Base-by-base conservation (phyloP, 2,888 invertebrate species). In the Calameuta filiformis region DNA sequence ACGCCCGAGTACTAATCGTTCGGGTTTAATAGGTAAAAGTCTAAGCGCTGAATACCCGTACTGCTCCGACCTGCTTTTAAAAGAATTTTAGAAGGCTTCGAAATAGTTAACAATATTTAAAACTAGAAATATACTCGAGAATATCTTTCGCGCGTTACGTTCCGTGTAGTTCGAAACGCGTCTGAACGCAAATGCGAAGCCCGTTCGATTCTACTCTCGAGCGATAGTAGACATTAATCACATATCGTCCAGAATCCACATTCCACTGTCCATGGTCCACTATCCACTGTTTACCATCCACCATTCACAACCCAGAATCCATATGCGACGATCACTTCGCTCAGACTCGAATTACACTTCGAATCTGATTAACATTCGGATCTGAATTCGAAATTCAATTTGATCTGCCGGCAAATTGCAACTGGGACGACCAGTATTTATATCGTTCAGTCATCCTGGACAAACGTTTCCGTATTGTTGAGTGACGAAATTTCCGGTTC, bases 11-110 rank as follows among this genome's bases (percentile, higher is more conserved):
- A 86, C 86, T 86, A 87, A 87, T 87, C 84, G 12, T 33, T 11
- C 81, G 83, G 84, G 84, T 86, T 85, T 87, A 23, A 56, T 56
- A 56, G 56, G 56, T 56, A 86, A 75, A 88, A 88, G 86, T 85
- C 87, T 89, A 88, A 86, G 83, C 85, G 82, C 84, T 87, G 86
- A 82, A 86, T 90, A 90, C 90, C 90, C 90, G 90, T 90, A 90
- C 88, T 90, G 88, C 85, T 90, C 90, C 90, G 90, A 90, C 89
- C 88, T 90, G 89, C 86, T 87, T 86, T 79, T 84, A 56, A 56
- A 56, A 9, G 56, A 56, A 56, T 56, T 56, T 56, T 23, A 56
- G 56, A 56, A 56, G 23, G 56, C 56, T 56, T 56, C 9, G 56
- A 56, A 23, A 56, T 56, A 56, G 23, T 56, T 56, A 56, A 56